Conservation (phyloP, 2,888 invertebrate genomes). For the Thymelicus lineola region DNA sequence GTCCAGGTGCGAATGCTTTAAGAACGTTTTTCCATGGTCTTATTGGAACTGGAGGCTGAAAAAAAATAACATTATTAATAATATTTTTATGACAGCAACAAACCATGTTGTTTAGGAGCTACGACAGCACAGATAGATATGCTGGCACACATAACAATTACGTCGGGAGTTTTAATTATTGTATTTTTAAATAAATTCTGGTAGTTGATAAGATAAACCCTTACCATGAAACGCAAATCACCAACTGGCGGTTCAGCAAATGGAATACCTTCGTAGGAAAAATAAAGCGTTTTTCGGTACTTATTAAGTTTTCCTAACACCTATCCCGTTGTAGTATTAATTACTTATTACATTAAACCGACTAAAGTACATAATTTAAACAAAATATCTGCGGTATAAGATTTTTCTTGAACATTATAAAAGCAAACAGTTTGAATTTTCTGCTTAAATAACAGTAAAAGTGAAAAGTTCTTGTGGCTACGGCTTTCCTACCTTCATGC, state of each 20-base stretch:
- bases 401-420: neutral
- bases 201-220: neutral
- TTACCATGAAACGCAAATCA: conserved; percentile 15
- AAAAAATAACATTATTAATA: neutral
- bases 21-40: conserved; percentile 5
- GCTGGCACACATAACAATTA: no score
- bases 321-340: neutral
- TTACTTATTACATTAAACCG: neutral
- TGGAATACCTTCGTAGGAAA: conserved; percentile 14
- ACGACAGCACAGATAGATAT: no score
- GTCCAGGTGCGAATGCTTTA: neutral
- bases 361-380: neutral
- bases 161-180: no score
- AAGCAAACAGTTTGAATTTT: neutral
- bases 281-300: neutral
- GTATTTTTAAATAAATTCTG: neutral
- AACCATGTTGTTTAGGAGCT: no score
- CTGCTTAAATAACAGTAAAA: neutral
- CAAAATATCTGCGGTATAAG: neutral
- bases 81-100: no score
- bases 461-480: neutral
- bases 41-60: conserved; percentile 18
- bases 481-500: neutral
- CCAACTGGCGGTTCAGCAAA: conserved; percentile 17
- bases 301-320: conserved; percentile 2